Conservation (phyloP, 1,140 invertebrate genomes). For the Kradibia gibbosae region DNA sequence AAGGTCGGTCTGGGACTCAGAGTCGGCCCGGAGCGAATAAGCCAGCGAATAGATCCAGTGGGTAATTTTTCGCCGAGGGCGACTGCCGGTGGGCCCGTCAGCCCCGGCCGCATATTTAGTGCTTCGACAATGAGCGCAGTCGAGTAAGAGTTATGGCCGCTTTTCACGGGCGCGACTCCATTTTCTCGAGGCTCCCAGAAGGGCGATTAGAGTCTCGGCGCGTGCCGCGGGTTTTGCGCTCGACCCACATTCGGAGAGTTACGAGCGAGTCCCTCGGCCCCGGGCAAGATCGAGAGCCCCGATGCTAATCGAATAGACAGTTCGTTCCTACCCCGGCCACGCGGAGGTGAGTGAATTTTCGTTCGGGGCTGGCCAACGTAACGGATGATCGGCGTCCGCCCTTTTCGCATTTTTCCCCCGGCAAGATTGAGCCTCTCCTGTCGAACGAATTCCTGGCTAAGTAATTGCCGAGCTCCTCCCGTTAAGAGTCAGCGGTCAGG, state of each 20-base stretch:
- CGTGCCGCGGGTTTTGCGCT: background rate
- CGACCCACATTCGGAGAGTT: slow-evolving; percentile 40
- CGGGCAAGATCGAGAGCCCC: slow-evolving; percentile 54
- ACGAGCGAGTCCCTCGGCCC: slow-evolving; percentile 11
- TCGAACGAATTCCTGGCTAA: background rate
- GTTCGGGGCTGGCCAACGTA: background rate
- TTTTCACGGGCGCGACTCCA: slow-evolving; percentile 49
- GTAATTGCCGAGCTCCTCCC: background rate
- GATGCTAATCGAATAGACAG: slow-evolving; percentile 50
- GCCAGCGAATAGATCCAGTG: too few species aligned
- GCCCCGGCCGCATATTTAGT: background rate
- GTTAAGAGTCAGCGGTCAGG: background rate
- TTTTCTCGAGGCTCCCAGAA: slow-evolving; percentile 50
- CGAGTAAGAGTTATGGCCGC: slow-evolving; percentile 31
- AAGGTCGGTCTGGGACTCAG: too few species aligned
- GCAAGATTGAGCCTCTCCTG: background rate
- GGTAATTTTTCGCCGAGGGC: too few species aligned
- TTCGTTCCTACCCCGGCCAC: background rate
- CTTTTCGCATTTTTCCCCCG: background rate
- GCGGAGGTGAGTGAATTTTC: background rate
- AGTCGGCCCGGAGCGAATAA: too few species aligned
- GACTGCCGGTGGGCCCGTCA: background rate
- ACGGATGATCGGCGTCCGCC: background rate
- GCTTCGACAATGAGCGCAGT: background rate
- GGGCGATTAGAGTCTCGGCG: slow-evolving; percentile 53